phyloP scores from a whole-genome alignment of 2,113 vertebrate species.

The Ceratotherium simum region DNA sequence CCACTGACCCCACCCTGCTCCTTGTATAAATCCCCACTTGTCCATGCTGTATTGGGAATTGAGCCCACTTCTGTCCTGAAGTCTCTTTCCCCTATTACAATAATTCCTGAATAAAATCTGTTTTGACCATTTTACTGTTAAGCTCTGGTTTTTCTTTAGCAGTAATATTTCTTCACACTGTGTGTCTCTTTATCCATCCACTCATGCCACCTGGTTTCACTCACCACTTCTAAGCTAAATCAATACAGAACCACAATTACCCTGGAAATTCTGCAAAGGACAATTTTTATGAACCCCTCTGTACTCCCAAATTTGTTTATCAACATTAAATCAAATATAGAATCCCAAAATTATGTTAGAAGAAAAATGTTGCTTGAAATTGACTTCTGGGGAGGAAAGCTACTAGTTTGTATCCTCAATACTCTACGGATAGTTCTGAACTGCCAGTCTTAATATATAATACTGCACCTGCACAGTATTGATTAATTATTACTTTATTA shows the following conservation, averaged over 20 bases:
- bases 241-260: neutral
- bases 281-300: neutral
- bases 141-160: neutral
- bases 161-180: neutral
- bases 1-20: neutral
- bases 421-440: neutral
- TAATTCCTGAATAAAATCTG: neutral
- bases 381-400: neutral
- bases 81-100: neutral
- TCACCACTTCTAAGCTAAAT: constrained; percentile 25
- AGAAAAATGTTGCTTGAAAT: constrained; percentile 11
- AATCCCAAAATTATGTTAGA: constrained; percentile 16
- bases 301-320: constrained; percentile 8
- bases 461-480: neutral
- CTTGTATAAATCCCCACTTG: neutral
- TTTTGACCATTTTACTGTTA: neutral
- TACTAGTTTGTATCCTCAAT: neutral
- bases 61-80: neutral
- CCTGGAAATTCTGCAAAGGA: neutral
- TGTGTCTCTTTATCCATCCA: neutral
- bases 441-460: neutral
- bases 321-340: constrained; percentile 36
- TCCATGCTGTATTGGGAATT: neutral
- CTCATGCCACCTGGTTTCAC: neutral
- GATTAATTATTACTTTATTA: constrained; percentile 61